Base-by-base conservation (phyloP, 1,140 invertebrate species). In the Drosophila simulans region DNA sequence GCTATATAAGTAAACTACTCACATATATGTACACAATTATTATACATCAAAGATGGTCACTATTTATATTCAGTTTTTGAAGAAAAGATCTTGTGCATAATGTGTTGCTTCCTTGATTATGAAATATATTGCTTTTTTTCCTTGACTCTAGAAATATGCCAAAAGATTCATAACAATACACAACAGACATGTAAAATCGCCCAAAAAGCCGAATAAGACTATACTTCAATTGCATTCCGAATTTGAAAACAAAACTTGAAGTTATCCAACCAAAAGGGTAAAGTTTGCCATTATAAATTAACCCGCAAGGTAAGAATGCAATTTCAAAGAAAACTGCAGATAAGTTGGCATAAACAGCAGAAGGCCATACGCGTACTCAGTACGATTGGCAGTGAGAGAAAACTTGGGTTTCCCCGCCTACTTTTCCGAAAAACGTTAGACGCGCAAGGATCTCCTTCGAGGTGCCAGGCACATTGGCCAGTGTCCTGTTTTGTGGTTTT, bases 251-350 rank as follows among this genome's bases (percentile, higher is more conserved):
- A 11, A 39, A 53, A 55, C 51, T 40, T 31, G 3, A 3, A 20
- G 12, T 20, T 8, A 62, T n/a, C 58, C 37, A 25, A 13, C n/a
- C 3, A 7, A 31, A 31, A 15, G 0, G 0, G 1, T 8, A 34
- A 51, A 51, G 27, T 51, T 17, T 4, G 0, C n/a, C 27, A 31
- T 34, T 51, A 51, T 34, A 51, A 34, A 27, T 60, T 20, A 25
- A 37, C n/a, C 35, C 35, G 10, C 56, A 56, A 27, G 1, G 53
- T 25, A 31, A 57, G 40, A 62, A 57, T 42, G 59, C 54, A 40
- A 40, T 58, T 39, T 31, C 4, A 42, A 13, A 37, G 25, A 58
- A 31, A 42, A 42, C 5, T 62, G 53, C 35, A 11, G 13, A 17
- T 27, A 55, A 60, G 12, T 31, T 49, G 7, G 27, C 2, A 17